These are phyloP conservation scores for Centropus bengalensis DNA, from an alignment of 2,113 vertebrate species.

Conservation along the genomic window DNA sequence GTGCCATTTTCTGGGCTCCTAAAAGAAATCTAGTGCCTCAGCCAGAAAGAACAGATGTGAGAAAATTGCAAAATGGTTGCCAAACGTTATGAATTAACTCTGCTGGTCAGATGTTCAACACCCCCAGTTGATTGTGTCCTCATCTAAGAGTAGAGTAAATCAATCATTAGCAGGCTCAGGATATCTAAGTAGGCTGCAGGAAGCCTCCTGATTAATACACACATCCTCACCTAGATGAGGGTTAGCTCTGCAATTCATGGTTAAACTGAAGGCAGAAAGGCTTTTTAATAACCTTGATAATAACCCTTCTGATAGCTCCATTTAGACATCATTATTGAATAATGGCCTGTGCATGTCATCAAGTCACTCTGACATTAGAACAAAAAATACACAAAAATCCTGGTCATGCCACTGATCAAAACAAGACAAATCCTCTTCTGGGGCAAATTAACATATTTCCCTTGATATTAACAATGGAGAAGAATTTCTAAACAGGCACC, in stretches of 20 bases:
- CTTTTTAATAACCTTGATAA: slow-evolving; percentile 71
- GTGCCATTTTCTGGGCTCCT: slow-evolving; percentile 37
- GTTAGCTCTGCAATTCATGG: slow-evolving; percentile 30
- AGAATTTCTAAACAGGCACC: background rate
- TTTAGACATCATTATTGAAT: slow-evolving; percentile 57
- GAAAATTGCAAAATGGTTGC: slow-evolving; percentile 34
- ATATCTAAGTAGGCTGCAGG: slow-evolving; percentile 46
- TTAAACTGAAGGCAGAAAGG: slow-evolving; percentile 49
- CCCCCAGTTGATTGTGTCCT: slow-evolving; percentile 32
- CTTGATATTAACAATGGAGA: background rate
- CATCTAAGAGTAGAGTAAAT: slow-evolving; percentile 21
- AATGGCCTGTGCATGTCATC: slow-evolving; percentile 25
- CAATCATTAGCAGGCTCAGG: slow-evolving; percentile 49
- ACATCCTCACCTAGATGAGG: slow-evolving; percentile 52
- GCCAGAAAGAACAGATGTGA: slow-evolving; percentile 62
- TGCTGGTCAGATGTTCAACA: slow-evolving; percentile 56
- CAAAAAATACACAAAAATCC: slow-evolving; percentile 50
- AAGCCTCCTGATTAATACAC: slow-evolving; percentile 71
- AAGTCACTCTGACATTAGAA: slow-evolving; percentile 14
- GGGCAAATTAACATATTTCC: background rate
- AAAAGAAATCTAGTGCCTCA: slow-evolving; percentile 16
- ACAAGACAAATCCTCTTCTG: slow-evolving; percentile 4
- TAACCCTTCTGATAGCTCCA: slow-evolving; percentile 61
- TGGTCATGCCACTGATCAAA: slow-evolving; percentile 29
- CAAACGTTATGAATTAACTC: slow-evolving; percentile 36